Conservation (phyloP, 1,140 invertebrate species). For the Eumeta japonica region DNA sequence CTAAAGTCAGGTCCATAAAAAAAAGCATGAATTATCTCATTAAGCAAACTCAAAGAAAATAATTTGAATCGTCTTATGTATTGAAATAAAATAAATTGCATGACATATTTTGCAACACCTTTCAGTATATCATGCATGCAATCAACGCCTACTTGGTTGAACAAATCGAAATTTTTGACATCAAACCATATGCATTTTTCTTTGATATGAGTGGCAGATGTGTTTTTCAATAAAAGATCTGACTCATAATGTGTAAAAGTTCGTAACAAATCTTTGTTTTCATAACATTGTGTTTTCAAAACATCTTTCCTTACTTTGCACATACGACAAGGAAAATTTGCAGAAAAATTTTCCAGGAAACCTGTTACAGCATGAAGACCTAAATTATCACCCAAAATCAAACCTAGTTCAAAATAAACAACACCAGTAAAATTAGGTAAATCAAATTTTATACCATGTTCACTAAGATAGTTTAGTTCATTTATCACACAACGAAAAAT, state of each 20-base stretch:
- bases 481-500: slow-evolving; percentile 8
- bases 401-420: slow-evolving; percentile 19
- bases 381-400: slow-evolving; percentile 27
- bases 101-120: slow-evolving; percentile 32
- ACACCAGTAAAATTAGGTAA: slow-evolving; percentile 5
- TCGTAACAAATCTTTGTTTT: slow-evolving; percentile 7
- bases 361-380: slow-evolving; percentile 23
- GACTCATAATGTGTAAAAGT: slow-evolving; percentile 1
- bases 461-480: slow-evolving; percentile 6
- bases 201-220: slow-evolving; percentile 25
- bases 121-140: slow-evolving; percentile 42
- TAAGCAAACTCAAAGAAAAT: slow-evolving; percentile 10
- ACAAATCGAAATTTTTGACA: slow-evolving; percentile 29
- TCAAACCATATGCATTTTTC: slow-evolving; percentile 27
- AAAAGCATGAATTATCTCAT: slow-evolving; percentile 9
- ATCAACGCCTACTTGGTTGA: slow-evolving; percentile 32
- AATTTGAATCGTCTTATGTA: slow-evolving; percentile 17
- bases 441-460: slow-evolving; percentile 4
- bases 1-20: slow-evolving; percentile 4
- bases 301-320: slow-evolving; percentile 15
- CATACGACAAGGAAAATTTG: slow-evolving; percentile 24
- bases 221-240: slow-evolving; percentile 8
- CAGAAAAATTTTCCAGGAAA: slow-evolving; percentile 21
- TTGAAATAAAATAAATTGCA: slow-evolving; percentile 23
- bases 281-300: slow-evolving; percentile 7